Base-by-base conservation (phyloP, 2,888 invertebrate genomes). In the Apocheima hispidaria region DNA sequence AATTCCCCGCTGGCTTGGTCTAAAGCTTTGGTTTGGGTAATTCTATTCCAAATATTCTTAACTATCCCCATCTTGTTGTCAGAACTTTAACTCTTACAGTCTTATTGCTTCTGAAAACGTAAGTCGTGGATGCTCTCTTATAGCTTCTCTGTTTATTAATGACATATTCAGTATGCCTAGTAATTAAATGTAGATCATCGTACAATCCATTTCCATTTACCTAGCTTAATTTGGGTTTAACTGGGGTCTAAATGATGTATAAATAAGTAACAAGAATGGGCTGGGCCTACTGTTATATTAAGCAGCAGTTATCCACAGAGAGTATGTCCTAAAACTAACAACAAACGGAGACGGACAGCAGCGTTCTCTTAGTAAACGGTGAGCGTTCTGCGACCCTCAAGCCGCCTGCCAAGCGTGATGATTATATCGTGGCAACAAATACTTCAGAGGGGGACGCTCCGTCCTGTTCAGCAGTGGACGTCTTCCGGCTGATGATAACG, bases 21-120 rank as follows among this genome's bases (percentile, higher is more conserved):
- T 40, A 90, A 57, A 36, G 89, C 87, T 58, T 78, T 80, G 0
- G 85, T 86, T 12, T 75, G 73, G 3, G 88, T 82, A 43, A 85
- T 60, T 64, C 73, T 84, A 30, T 63, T 74, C 87, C 87, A 89
- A 33, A 82, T 36, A 49, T 35, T 66, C 33, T 59, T 69, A 4
- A 84, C 20, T 16, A 69, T 40, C 56, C 59, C 66, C 88, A 87
- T 89, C 58, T 54, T 70, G 9, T 23, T 20, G 7, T 4, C 18
- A 30, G 30, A 20, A 46, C 28, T 46, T 30, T 30, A 9, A 23
- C 46, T 30, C 12, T 2, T 16, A 60, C 21, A 0, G 35, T 18
- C 40, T 23, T 18, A 30, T 9, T n/a, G 18, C 28, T 56, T 61
- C 36, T 36, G 28, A 33, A 21, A 46, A 12, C 35, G n/a, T 33